These are phyloP conservation scores for Tachysurus vachellii DNA, from an alignment of 2,113 vertebrate genomes.

Conservation along the genomic window DNA sequence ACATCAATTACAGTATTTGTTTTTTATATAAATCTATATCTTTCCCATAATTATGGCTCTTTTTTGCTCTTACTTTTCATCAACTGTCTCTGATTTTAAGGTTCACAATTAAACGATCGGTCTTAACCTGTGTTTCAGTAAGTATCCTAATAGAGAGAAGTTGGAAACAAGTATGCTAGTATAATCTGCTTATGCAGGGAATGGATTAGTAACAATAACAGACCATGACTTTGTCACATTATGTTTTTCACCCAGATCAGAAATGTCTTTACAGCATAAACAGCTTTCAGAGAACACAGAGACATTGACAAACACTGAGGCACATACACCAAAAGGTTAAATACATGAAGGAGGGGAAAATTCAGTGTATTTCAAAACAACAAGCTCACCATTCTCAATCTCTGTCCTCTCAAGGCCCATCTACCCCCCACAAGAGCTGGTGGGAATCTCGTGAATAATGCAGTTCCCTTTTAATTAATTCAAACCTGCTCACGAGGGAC, in stretches of 20 bases:
- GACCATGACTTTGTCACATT: conserved; percentile 26
- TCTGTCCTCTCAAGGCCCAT: conserved; percentile 31
- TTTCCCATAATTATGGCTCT: conserved; percentile 47
- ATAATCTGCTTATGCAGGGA: conserved; percentile 20
- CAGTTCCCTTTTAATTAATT: conserved; percentile 54
- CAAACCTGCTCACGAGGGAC: conserved; percentile 52
- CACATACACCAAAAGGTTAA: conserved; percentile 47
- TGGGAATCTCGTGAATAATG: conserved; percentile 60
- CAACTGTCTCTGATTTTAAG: neutral
- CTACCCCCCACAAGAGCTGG: conserved; percentile 47
- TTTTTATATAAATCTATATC: conserved; percentile 2
- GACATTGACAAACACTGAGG: conserved; percentile 8
- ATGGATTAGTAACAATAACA: conserved; percentile 30
- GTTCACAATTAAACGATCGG: conserved; percentile 1
- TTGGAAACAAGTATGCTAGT: conserved; percentile 8
- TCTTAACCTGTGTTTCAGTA: neutral
- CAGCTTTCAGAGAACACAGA: conserved; percentile 33
- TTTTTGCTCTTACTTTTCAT: conserved; percentile 24
- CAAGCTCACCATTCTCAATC: conserved; percentile 49
- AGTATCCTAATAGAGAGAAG: conserved; percentile 24
- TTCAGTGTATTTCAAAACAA: conserved; percentile 45
- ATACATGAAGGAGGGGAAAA: conserved; percentile 48
- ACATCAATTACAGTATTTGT: conserved; percentile 14
- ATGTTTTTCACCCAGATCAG: conserved; percentile 4
- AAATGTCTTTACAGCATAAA: conserved; percentile 32